These are phyloP conservation scores for Calameuta idolon DNA, from an alignment of 2,888 invertebrate genomes.

Conservation along the genomic window DNA sequence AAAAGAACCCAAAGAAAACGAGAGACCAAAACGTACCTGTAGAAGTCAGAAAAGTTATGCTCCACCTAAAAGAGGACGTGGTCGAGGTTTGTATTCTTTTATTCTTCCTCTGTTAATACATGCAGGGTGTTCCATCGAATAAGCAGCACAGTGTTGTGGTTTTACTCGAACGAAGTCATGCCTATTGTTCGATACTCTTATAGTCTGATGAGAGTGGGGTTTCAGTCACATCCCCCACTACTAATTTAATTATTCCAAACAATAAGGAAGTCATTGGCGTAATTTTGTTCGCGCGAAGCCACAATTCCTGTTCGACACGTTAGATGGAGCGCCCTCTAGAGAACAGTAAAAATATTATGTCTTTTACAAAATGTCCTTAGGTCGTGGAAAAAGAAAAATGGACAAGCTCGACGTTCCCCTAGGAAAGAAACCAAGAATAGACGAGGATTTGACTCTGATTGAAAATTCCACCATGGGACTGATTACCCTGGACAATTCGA, in stretches of 20 bases:
- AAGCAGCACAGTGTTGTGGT: not conserved
- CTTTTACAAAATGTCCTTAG: slow-evolving; percentile 28
- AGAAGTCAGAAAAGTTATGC: slow-evolving; percentile 64
- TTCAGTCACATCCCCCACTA: too few relatives aligned
- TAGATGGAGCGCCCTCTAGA: not conserved
- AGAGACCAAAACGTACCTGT: slow-evolving; percentile 62
- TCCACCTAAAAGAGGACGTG: slow-evolving; percentile 61
- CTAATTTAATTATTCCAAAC: too few relatives aligned
- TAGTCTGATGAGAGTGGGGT: too few relatives aligned
- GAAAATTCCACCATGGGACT: slow-evolving; percentile 56
- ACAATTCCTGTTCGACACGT: not conserved
- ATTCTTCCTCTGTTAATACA: not conserved
- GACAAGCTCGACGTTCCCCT: slow-evolving; percentile 39
- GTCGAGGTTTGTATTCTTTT: slow-evolving; percentile 50
- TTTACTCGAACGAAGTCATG: not conserved
- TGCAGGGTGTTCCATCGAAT: not conserved
- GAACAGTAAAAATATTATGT: not conserved
- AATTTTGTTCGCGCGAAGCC: too few relatives aligned
- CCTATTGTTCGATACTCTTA: not conserved
- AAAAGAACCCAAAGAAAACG: slow-evolving; percentile 53
- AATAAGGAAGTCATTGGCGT: too few relatives aligned
- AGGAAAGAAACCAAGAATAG: slow-evolving; percentile 51
- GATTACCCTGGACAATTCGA: slow-evolving; percentile 52
- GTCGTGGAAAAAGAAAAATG: slow-evolving; percentile 61
- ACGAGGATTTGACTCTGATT: slow-evolving; percentile 55